phyloP scores from a whole-genome alignment of 2,888 invertebrate genomes.

The Gnatocerus cornutus region DNA sequence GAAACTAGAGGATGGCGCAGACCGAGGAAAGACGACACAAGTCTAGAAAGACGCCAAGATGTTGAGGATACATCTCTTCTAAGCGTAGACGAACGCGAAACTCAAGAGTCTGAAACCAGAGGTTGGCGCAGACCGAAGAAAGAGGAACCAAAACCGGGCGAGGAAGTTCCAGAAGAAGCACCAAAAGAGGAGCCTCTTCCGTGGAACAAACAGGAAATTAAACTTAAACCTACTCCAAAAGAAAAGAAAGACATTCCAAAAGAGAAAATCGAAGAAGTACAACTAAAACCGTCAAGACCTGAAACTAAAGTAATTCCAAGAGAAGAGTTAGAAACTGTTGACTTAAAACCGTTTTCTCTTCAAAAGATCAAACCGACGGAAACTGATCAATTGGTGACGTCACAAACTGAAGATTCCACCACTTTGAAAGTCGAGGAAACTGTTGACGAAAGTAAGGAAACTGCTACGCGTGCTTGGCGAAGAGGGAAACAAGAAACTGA shows the following conservation, averaged over 20 bases:
- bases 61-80: slow-evolving; percentile 58
- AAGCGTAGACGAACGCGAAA: slow-evolving; percentile 43
- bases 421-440: slow-evolving; percentile 49
- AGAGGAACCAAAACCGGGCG: slow-evolving; percentile 48
- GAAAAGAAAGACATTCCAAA: slow-evolving; percentile 50
- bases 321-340: slow-evolving; percentile 59
- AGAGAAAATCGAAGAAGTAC: slow-evolving; percentile 51
- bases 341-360: slow-evolving; percentile 57
- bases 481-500: slow-evolving; percentile 65
- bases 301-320: slow-evolving; percentile 60
- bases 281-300: slow-evolving; percentile 50
- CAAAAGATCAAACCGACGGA: slow-evolving; percentile 45
- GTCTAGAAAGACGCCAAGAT: slow-evolving; percentile 55
- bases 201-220: slow-evolving; percentile 73
- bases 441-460: slow-evolving; percentile 41
- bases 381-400: slow-evolving; percentile 30
- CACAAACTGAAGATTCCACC: slow-evolving; percentile 50
- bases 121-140: slow-evolving; percentile 57
- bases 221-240: slow-evolving; percentile 70
- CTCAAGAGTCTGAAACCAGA: slow-evolving; percentile 64
- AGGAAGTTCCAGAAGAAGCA: slow-evolving; percentile 34
- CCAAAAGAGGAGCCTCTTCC: slow-evolving; percentile 48
- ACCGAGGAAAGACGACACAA: slow-evolving; percentile 52
- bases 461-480: slow-evolving; percentile 21
- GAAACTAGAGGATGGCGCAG: slow-evolving; percentile 57